These are phyloP conservation scores for Perca fluviatilis DNA, from an alignment of 2,113 vertebrate genomes.

Conservation along the genomic window DNA sequence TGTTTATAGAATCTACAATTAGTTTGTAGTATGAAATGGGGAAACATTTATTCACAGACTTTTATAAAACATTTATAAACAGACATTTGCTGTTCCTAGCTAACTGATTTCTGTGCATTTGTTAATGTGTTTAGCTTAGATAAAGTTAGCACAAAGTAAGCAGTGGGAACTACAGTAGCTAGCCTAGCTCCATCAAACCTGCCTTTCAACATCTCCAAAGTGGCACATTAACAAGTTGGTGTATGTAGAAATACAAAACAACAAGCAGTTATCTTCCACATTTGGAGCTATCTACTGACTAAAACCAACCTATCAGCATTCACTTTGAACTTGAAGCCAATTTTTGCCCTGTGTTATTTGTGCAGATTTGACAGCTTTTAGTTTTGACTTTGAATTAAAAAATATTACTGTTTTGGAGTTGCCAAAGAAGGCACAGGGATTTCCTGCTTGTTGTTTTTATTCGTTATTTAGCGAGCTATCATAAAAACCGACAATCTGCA, in stretches of 20 bases:
- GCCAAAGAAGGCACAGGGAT: background rate
- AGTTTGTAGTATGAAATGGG: background rate
- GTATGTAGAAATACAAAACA: conserved; percentile 1
- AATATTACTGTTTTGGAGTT: background rate
- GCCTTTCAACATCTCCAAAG: background rate
- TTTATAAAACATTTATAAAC: too few species aligned
- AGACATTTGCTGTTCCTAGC: background rate
- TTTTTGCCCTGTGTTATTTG: background rate
- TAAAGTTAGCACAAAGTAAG: background rate
- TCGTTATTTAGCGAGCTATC: background rate
- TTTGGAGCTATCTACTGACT: background rate
- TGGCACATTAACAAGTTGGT: background rate
- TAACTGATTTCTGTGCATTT: background rate
- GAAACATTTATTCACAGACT: background rate
- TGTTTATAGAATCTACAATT: background rate
- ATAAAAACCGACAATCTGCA: background rate
- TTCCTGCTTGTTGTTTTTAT: background rate
- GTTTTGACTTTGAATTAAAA: background rate
- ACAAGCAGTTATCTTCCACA: background rate
- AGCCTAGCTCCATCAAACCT: background rate
- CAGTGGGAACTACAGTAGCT: background rate
- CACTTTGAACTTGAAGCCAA: background rate
- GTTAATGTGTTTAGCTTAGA: background rate
- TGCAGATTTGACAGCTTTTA: background rate
- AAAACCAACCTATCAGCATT: background rate